These are phyloP conservation scores for Steinernema scapterisci DNA, from an alignment of 2,888 invertebrate species.

Conservation along the genomic window DNA sequence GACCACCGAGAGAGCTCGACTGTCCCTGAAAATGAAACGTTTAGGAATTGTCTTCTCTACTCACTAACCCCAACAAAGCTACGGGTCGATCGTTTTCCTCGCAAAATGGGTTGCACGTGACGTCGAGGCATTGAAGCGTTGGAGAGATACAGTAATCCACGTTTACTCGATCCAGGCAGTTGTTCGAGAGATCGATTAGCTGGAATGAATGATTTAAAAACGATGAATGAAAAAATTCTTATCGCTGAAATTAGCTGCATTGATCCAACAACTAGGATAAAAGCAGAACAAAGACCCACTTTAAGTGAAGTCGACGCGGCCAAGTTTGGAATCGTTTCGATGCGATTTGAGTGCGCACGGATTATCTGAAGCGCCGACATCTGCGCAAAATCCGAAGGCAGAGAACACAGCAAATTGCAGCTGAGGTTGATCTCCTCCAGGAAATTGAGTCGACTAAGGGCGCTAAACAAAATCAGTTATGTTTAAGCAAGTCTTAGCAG, in stretches of 20 bases:
- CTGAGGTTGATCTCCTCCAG: constrained; percentile 70
- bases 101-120: constrained; percentile 68
- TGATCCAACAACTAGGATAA: too few species aligned
- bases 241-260: too few species aligned
- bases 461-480: constrained; percentile 52
- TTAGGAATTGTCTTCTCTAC: background rate
- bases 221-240: too few species aligned
- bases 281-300: constrained; percentile 61
- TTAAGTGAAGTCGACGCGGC: constrained; percentile 68
- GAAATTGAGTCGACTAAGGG: constrained; percentile 67
- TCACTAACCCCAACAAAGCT: background rate
- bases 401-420: constrained; percentile 68
- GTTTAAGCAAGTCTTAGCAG: background rate
- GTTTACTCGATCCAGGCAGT: constrained; percentile 68
- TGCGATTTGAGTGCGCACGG: constrained; percentile 69
- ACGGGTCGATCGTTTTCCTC: constrained; percentile 17
- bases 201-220: too few species aligned
- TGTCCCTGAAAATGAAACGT: constrained; percentile 33
- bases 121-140: constrained; percentile 69
- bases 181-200: constrained; percentile 70
- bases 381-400: constrained; percentile 67
- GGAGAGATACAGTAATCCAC: constrained; percentile 65
- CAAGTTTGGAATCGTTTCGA: constrained; percentile 69
- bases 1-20: constrained; percentile 69
- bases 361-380: constrained; percentile 68